Evolutionary conservation across 2,113 vertebrate genomes (phyloP).

Genomic region (Boulengeromyrus knoepffleri): DNA sequence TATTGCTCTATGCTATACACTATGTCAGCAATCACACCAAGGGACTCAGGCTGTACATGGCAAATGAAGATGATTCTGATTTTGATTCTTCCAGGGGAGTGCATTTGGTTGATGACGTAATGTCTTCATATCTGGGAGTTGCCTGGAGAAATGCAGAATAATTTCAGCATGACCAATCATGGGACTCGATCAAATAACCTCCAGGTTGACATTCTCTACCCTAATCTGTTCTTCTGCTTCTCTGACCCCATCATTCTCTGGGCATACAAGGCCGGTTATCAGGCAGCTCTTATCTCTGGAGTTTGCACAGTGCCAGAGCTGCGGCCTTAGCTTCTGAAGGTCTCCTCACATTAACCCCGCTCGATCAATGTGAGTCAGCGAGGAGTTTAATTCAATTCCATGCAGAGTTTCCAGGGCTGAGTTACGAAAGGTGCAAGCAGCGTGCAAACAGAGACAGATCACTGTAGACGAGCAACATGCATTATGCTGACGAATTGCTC

Average conservation of each 20-base stretch:
- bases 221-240: neutral
- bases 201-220: neutral
- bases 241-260: neutral
- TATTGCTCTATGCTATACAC: neutral
- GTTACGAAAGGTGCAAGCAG: neutral
- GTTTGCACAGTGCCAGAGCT: neutral
- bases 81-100: neutral
- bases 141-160: neutral
- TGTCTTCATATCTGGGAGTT: neutral
- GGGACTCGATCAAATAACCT: neutral
- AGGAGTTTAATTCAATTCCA: neutral
- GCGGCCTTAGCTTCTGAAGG: neutral
- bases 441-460: neutral
- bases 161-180: neutral
- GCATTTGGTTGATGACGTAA: neutral
- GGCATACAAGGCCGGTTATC: neutral
- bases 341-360: neutral
- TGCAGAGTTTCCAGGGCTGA: neutral
- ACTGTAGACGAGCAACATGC: neutral
- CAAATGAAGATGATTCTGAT: neutral
- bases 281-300: neutral
- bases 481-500: neutral
- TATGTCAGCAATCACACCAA: neutral
- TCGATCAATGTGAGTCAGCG: neutral
- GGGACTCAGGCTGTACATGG: neutral